These are phyloP conservation scores for Drosophila demipolita DNA, from an alignment of 2,888 invertebrate genomes.

Conservation along the genomic window DNA sequence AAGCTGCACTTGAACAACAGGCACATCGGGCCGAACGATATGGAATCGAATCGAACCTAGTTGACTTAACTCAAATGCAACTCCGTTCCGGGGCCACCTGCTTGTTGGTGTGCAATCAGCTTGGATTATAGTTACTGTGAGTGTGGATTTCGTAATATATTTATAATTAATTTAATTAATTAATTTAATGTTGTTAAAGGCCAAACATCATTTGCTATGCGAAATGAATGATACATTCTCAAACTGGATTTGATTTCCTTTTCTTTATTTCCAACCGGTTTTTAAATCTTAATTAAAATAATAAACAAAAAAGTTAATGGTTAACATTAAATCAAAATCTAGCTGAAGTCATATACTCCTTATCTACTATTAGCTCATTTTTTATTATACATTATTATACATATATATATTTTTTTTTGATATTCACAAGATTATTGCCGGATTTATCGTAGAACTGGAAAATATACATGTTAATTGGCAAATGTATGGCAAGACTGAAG, in stretches of 20 bases:
- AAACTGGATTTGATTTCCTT: neutral
- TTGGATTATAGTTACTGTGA: neutral
- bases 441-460: neutral
- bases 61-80: conserved; percentile 61
- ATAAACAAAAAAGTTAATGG: conserved; percentile 1
- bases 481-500: neutral
- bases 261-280: neutral
- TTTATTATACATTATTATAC: too few species aligned
- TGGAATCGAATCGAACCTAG: neutral
- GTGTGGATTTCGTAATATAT: neutral
- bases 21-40: too few species aligned
- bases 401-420: too few species aligned
- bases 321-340: conserved; percentile 17
- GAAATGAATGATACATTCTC: neutral
- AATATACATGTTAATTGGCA: neutral
- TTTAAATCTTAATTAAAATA: neutral
- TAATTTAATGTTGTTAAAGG: neutral
- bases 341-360: conserved; percentile 2
- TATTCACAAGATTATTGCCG: neutral
- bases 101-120: neutral
- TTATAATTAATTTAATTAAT: too few species aligned
- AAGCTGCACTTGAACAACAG: neutral
- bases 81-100: conserved; percentile 10
- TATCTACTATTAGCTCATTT: neutral
- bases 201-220: neutral